Evolutionary conservation across 2,888 invertebrate species (phyloP).

Genomic region (Cetonia aurata): DNA sequence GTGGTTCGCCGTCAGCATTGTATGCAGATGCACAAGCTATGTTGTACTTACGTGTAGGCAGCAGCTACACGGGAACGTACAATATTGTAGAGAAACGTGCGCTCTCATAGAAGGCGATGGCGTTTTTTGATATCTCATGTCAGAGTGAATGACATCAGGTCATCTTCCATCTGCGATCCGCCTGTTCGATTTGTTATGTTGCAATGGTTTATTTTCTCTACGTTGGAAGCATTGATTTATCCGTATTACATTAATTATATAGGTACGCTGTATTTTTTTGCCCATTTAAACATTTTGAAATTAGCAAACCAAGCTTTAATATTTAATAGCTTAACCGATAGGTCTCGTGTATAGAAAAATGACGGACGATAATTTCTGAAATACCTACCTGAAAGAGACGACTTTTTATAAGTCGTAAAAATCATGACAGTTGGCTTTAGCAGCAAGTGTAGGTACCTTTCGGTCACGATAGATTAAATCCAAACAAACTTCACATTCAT

Average conservation of each 20-base stretch:
- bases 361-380: no score
- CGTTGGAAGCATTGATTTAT: not conserved
- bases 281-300: not conserved
- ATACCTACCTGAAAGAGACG: no score
- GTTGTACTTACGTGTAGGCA: not conserved
- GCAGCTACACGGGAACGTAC: slow-evolving; percentile 3
- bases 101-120: slow-evolving; percentile 1
- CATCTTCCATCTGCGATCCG: not conserved
- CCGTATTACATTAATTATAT: not conserved
- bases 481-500: not conserved
- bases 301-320: no score
- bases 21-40: slow-evolving; percentile 14
- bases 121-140: slow-evolving; percentile 14
- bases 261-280: not conserved
- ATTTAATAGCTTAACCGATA: no score
- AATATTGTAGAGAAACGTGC: slow-evolving; percentile 19
- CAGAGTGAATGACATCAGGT: no score
- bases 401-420: no score
- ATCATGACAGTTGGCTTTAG: no score
- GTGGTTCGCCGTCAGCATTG: slow-evolving; percentile 17
- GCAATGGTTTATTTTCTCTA: not conserved
- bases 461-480: no score
- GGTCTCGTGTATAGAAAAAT: no score
- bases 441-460: no score
- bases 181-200: not conserved